Percentiles rank a stretch among this genome's conserved stretches.
These are phyloP conservation scores for Burhinus oedicnemus DNA, from an alignment of 2,113 vertebrate species.

Conservation along the genomic window DNA sequence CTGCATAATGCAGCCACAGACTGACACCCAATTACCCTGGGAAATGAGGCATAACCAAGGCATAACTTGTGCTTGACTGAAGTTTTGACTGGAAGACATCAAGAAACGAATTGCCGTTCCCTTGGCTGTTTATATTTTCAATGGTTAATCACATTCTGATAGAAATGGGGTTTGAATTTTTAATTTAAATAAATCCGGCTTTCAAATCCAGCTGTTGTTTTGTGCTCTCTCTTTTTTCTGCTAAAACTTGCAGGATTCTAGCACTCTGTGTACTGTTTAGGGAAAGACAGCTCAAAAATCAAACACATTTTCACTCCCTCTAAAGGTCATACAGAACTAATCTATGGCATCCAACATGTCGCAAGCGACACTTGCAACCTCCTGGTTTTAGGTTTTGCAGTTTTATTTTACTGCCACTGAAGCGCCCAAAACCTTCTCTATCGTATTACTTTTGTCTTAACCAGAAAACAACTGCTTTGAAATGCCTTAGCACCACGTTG, in stretches of 20 bases:
- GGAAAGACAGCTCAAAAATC: not conserved
- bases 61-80: not conserved
- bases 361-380: not conserved
- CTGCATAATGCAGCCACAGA: not conserved
- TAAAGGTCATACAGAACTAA: slow-evolving; percentile 19
- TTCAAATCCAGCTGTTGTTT: not conserved
- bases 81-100: not conserved
- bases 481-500: not conserved
- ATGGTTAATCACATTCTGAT: not conserved
- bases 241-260: not conserved
- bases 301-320: not conserved
- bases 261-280: not conserved
- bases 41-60: not conserved
- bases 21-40: not conserved
- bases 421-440: rapidly evolving
- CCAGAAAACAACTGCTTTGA: not conserved
- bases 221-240: not conserved
- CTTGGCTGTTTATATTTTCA: not conserved
- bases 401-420: not conserved
- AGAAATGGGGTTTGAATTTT: not conserved
- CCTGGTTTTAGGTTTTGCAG: not conserved
- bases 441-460: not conserved
- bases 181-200: not conserved
- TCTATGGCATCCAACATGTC: not conserved
- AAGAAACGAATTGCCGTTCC: not conserved